These are phyloP conservation scores for Zosterops pallidus DNA, from an alignment of 2,113 vertebrate species.

Conservation along the genomic window DNA sequence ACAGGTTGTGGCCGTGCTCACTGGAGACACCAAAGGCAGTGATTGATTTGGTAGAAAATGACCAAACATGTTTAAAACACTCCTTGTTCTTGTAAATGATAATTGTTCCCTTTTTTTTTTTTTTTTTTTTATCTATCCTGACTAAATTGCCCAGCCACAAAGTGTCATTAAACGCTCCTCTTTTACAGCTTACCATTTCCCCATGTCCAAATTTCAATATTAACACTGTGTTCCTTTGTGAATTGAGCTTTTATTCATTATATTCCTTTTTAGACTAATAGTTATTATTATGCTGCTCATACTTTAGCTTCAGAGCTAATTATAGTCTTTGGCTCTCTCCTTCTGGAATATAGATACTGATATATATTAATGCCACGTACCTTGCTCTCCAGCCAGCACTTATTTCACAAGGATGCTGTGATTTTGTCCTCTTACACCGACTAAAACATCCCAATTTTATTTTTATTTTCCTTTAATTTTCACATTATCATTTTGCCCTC, in stretches of 20 bases:
- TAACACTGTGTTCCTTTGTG: conserved; percentile 42
- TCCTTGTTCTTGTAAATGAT: not conserved
- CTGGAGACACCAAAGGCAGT: not conserved
- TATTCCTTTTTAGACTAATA: conserved; percentile 42
- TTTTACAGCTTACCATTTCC: conserved; percentile 2
- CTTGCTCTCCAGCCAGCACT: conserved; percentile 20
- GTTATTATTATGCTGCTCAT: conserved; percentile 64
- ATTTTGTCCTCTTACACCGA: conserved; percentile 11
- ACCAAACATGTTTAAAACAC: not conserved
- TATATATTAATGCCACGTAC: conserved; percentile 41
- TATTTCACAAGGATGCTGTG: not conserved
- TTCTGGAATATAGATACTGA: conserved; percentile 51
- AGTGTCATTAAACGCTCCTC: conserved; percentile 17
- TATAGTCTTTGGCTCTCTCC: conserved; percentile 54
- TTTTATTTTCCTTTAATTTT: no score
- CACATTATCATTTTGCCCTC: not conserved
- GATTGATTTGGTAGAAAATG: not conserved
- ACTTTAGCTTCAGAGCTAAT: conserved; percentile 63
- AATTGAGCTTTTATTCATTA: conserved; percentile 49
- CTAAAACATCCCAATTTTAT: not conserved
- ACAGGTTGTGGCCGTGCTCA: fast-evolving
- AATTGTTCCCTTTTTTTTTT: not conserved
- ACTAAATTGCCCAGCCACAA: not conserved
- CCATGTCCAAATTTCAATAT: conserved; percentile 44
- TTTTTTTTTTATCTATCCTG: not conserved